Percentiles rank a stretch among this genome's conserved stretches.
phyloP scores from a whole-genome alignment of 2,888 invertebrate genomes.

The Caenorhabditis sp. region DNA sequence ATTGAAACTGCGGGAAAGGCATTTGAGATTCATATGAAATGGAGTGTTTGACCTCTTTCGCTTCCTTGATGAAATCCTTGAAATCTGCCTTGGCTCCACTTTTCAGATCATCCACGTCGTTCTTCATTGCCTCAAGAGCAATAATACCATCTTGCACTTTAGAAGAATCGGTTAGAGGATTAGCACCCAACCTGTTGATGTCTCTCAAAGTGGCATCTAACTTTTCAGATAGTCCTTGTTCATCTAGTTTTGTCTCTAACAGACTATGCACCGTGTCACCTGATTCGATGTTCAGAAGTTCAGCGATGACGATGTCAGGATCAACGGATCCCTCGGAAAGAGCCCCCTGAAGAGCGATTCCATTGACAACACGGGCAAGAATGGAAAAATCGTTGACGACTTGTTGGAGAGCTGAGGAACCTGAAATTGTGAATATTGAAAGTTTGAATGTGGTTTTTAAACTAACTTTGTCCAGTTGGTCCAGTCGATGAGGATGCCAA shows the following conservation, averaged over 20 bases:
- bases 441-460: neutral
- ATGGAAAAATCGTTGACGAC: conserved; percentile 16
- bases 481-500: neutral
- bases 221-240: neutral
- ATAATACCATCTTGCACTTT: conserved; percentile 1
- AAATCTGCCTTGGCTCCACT: neutral
- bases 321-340: neutral
- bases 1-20: neutral
- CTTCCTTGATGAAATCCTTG: neutral
- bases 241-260: neutral
- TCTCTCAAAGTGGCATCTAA: neutral
- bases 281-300: conserved; percentile 21
- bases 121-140: neutral
- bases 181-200: neutral
- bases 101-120: neutral
- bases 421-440: neutral
- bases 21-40: neutral
- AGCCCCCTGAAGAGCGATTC: conserved; percentile 16
- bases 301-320: conserved; percentile 15
- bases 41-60: neutral
- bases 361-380: conserved; percentile 27
- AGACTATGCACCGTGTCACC: conserved; percentile 6
- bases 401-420: conserved; percentile 6
- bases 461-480: neutral
- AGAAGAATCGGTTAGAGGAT: neutral